Evolutionary conservation across 2,113 vertebrate species (phyloP).

Genomic region (Catagonus wagneri): DNA sequence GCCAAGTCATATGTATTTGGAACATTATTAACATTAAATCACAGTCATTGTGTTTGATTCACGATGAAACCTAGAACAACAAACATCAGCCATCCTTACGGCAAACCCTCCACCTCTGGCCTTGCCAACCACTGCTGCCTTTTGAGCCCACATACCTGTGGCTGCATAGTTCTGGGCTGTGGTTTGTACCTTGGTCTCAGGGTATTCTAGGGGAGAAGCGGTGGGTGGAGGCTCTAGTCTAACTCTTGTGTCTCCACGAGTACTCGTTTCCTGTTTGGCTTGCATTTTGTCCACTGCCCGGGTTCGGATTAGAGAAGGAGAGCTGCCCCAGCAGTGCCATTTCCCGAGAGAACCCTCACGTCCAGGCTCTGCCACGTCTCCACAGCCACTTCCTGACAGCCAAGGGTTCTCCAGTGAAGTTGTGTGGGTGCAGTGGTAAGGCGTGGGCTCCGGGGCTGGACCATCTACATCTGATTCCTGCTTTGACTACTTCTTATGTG

Average conservation of each 20-base stretch:
- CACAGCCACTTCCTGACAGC: background rate
- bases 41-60: background rate
- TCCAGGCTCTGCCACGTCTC: background rate
- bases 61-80: background rate
- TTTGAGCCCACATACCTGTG: conserved; percentile 49
- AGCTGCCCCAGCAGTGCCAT: background rate
- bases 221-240: conserved; percentile 12
- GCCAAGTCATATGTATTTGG: background rate
- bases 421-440: background rate
- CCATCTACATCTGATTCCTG: background rate
- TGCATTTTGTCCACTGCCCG: background rate
- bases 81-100: background rate
- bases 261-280: conserved; percentile 54
- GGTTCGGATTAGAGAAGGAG: background rate
- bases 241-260: conserved; percentile 23
- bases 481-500: background rate
- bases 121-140: background rate
- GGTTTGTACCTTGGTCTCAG: background rate
- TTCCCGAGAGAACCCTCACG: background rate
- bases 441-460: background rate
- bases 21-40: background rate
- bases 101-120: background rate
- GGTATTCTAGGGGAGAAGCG: conserved; percentile 47
- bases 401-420: background rate
- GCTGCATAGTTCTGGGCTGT: background rate